These are phyloP conservation scores for Parochlus steinenii DNA, from an alignment of 2,888 invertebrate genomes.

Conservation along the genomic window DNA sequence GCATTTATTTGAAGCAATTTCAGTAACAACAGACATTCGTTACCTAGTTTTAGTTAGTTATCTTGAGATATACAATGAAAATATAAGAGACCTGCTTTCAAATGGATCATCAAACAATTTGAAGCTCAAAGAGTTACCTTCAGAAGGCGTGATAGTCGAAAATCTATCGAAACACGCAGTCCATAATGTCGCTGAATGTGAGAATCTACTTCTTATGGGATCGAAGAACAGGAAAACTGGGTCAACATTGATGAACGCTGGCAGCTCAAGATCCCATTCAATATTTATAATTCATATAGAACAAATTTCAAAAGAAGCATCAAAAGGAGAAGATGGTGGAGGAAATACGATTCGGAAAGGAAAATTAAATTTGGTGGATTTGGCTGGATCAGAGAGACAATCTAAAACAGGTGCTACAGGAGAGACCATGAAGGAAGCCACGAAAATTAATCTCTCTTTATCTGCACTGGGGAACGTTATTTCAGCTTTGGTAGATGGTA, in stretches of 20 bases:
- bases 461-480: slow-evolving; percentile 83
- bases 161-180: slow-evolving; percentile 57
- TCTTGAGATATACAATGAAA: slow-evolving; percentile 89
- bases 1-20: slow-evolving; percentile 74
- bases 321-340: slow-evolving; percentile 19
- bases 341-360: slow-evolving; percentile 43
- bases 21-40: slow-evolving; percentile 50
- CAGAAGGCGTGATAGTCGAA: slow-evolving; percentile 35
- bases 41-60: slow-evolving; percentile 43
- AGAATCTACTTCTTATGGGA: slow-evolving; percentile 53
- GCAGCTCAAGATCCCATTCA: slow-evolving; percentile 71
- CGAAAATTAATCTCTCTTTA: slow-evolving; percentile 74
- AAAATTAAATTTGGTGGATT: slow-evolving; percentile 72
- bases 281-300: slow-evolving; percentile 76
- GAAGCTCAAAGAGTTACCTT: slow-evolving; percentile 34
- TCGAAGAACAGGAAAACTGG: slow-evolving; percentile 68
- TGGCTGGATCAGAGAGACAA: slow-evolving; percentile 79
- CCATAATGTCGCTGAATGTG: slow-evolving; percentile 61
- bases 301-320: slow-evolving; percentile 41
- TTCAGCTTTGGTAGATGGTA: slow-evolving; percentile 54
- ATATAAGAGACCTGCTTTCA: slow-evolving; percentile 73
- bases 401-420: slow-evolving; percentile 72
- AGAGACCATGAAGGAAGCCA: slow-evolving; percentile 70
- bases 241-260: slow-evolving; percentile 78
- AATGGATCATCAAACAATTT: slow-evolving; percentile 26